Evolutionary conservation across 2,113 vertebrate species (phyloP), one percentile per base, ranked within the genome.

Genomic region (Ranitomeya variabilis): DNA sequence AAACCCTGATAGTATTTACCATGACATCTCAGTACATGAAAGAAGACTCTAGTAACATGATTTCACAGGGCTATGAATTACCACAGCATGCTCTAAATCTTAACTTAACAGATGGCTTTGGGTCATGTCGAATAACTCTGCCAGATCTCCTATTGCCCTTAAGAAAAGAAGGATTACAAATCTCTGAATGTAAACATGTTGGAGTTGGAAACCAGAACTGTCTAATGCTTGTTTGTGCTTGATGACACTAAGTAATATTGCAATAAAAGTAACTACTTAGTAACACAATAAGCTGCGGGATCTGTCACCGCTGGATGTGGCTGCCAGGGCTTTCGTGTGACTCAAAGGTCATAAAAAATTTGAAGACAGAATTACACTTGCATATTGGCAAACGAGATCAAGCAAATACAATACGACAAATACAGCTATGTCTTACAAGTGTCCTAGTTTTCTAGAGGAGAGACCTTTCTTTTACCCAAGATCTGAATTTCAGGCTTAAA

Each of bases 61-160:
- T 89, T 89, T 89, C 81, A 89, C 81, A 89, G 82, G 81, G 62
- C 87, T 85, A 89, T 89, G 80, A 89, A 89, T 89, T 89, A 85
- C 82, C 87, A 85, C 87, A 89, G 87, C 87, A 85, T 85, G 82
- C 87, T 85, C 73, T 78, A 89, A 89, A 85, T 89, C 81, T 54
- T 89, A 87, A 87, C 45, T 80, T 87, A 89, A 89, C 87, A 89
- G 87, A 89, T 89, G 87, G 87, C 87, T 89, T 89, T 89, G 87
- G 87, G 87, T 89, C 87, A 89, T 83, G 80, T 77, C 59, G 71
- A 84, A 84, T 83, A 89, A 84, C 82, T 85, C 86, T 71, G 86
- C 86, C 86, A 80, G 86, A 87, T 87, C 87, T 89, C 82, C 62
- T 54, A 85, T 79, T 85, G 87, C 87, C 87, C 87, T 89, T 89